A percentile compares a stretch with the other conserved stretches of the same genome.
Evolutionary conservation across 1,140 invertebrate genomes (phyloP).

Genomic region (Aphelinus atriplicis): DNA sequence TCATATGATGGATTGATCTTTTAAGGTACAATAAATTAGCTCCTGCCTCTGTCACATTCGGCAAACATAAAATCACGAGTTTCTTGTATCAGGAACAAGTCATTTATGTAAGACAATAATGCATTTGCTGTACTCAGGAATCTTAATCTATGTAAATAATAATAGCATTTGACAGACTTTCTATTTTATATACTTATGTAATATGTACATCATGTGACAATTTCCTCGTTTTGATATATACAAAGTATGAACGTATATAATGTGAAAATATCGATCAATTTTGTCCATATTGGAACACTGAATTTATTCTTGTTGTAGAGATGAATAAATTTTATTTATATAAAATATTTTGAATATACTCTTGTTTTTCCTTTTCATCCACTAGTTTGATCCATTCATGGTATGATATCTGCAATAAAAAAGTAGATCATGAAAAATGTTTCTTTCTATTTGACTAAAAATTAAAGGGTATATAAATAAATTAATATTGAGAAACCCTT

Average conservation of each 20-base stretch:
- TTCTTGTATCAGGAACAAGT: background rate
- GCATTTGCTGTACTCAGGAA: background rate
- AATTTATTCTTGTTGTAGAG: slow-evolving; percentile 15
- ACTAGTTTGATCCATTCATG: slow-evolving; percentile 29
- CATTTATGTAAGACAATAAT: slow-evolving; percentile 18
- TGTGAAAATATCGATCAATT: slow-evolving; percentile 16
- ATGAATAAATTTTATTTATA: slow-evolving; percentile 13
- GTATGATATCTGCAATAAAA: slow-evolving; percentile 42
- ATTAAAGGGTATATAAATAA: no score
- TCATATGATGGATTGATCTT: slow-evolving; percentile 60
- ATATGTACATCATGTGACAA: slow-evolving; percentile 20
- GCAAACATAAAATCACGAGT: no score
- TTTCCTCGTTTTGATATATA: slow-evolving; percentile 12
- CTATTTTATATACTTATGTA: slow-evolving; percentile 28
- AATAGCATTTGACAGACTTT: slow-evolving; percentile 12
- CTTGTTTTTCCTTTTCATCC: slow-evolving; percentile 12
- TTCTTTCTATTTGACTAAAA: no score
- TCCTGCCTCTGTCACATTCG: background rate
- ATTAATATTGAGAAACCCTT: no score
- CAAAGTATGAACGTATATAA: background rate
- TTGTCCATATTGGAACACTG: slow-evolving; percentile 16
- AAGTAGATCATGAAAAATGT: background rate
- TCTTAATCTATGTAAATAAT: slow-evolving; percentile 26
- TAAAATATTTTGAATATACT: slow-evolving; percentile 24
- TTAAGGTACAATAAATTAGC: slow-evolving; percentile 10